Evolutionary conservation across 2,113 vertebrate species (phyloP).

Genomic region (Progne subis): DNA sequence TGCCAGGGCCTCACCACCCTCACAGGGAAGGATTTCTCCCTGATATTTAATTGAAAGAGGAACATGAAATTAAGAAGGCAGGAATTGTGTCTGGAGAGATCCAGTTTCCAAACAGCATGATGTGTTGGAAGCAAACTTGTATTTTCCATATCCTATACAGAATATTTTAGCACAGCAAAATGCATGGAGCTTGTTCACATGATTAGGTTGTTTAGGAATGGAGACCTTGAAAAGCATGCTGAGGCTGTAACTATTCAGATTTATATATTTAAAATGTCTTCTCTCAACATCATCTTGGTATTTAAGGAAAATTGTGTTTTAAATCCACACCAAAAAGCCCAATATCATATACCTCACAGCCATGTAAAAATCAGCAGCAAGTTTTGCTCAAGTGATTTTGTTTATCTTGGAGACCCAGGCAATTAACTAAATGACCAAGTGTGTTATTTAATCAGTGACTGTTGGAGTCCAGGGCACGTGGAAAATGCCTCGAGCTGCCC

Average conservation of each 20-base stretch:
- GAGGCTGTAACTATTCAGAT: background rate
- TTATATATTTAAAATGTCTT: background rate
- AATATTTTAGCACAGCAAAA: background rate
- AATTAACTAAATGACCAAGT: background rate
- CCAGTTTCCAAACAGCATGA: background rate
- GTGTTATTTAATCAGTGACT: background rate
- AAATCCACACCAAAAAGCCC: background rate
- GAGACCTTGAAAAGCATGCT: background rate
- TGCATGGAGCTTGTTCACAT: background rate
- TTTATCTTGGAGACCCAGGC: background rate
- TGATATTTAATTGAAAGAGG: background rate
- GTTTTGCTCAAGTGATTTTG: background rate
- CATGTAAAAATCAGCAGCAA: background rate
- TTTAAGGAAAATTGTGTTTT: background rate
- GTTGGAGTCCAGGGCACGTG: too few species aligned
- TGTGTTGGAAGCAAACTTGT: background rate
- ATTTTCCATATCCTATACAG: background rate
- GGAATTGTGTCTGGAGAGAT: background rate
- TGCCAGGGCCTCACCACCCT: accelerated
- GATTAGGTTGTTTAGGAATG: background rate
- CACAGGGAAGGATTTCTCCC: background rate
- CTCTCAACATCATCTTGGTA: background rate
- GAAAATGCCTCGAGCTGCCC: too few species aligned
- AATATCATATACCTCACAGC: background rate
- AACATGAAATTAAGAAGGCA: background rate